A percentile compares a stretch with the other conserved stretches of the same genome.
phyloP scores from a whole-genome alignment of 2,797 vertebrate species.

The Anomalospiza imberbis region DNA sequence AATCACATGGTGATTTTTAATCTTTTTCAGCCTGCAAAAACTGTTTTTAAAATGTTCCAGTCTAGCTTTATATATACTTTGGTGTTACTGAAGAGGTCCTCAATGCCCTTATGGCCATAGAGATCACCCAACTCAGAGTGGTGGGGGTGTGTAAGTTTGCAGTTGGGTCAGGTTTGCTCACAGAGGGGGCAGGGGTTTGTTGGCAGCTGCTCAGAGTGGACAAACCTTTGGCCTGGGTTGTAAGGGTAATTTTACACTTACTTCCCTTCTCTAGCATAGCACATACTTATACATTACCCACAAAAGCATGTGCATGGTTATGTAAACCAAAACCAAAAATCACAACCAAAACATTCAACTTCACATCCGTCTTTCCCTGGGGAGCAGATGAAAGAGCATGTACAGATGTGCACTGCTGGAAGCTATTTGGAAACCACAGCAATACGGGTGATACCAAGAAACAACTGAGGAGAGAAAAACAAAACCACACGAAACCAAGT shows the following conservation, averaged over 20 bases:
- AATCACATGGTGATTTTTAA: not conserved
- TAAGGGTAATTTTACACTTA: not conserved
- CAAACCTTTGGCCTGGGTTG: not conserved
- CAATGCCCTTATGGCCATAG: not conserved
- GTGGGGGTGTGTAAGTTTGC: not conserved
- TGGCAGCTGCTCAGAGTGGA: not conserved
- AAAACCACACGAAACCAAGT: not conserved
- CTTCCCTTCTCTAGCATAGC: not conserved
- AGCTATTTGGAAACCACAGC: slow-evolving; percentile 27
- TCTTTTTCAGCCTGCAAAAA: not conserved
- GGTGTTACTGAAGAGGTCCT: not conserved
- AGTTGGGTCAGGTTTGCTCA: not conserved
- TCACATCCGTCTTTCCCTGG: not conserved
- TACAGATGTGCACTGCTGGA: slow-evolving; percentile 40
- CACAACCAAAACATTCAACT: not conserved
- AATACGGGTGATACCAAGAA: not conserved
- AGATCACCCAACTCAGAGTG: not conserved
- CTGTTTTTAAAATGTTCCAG: not conserved
- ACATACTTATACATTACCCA: not conserved
- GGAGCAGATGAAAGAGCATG: slow-evolving; percentile 46
- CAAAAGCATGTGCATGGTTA: not conserved
- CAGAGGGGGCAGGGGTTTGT: not conserved
- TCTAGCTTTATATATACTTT: not conserved
- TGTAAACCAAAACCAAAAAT: slow-evolving; percentile 16
- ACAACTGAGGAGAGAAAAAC: not conserved